These are phyloP conservation scores for Anabas testudineus DNA, from an alignment of 2,797 vertebrate genomes.

Conservation along the genomic window DNA sequence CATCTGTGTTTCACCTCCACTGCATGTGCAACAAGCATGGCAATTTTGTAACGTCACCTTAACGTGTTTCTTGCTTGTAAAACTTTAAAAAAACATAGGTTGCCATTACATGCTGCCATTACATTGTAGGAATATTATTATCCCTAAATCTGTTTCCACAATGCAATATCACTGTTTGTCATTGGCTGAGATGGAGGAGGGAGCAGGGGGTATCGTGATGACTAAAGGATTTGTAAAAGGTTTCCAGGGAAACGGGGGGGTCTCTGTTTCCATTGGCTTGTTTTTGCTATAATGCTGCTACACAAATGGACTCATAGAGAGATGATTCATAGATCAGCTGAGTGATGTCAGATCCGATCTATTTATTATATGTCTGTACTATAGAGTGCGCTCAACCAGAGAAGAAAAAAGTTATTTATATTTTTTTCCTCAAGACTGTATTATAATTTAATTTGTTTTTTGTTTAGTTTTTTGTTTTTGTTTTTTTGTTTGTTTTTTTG, in stretches of 20 bases:
- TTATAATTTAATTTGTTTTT: conserved; percentile 94
- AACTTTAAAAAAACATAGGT: conserved; percentile 54
- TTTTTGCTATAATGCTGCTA: conserved; percentile 94
- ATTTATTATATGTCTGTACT: conserved; percentile 98
- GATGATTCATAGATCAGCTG: conserved; percentile 93
- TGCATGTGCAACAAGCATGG: conserved; percentile 82
- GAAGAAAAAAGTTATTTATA: conserved; percentile 95
- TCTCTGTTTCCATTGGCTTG: conserved; percentile 81
- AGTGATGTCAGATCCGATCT: conserved; percentile 92
- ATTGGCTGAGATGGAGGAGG: conserved; percentile 61
- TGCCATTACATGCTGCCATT: conserved; percentile 77
- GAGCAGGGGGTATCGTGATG: conserved; percentile 32
- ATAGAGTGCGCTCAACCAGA: conserved; percentile 90
- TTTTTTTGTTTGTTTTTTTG: conserved; percentile 88
- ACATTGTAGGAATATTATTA: conserved; percentile 72
- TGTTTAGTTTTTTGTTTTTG: conserved; percentile 88
- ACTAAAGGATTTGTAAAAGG: conserved; percentile 73
- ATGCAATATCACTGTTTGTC: conserved; percentile 80
- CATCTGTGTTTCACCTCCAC: conserved; percentile 73
- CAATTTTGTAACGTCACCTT: conserved; percentile 69
- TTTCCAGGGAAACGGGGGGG: conserved; percentile 77
- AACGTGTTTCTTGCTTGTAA: conserved; percentile 78
- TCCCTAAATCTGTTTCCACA: conserved; percentile 80
- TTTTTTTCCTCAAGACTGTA: conserved; percentile 96
- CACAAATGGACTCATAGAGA: conserved; percentile 90